Evolutionary conservation across 2,113 vertebrate species (phyloP).

Genomic region (Hypomesus transpacificus): DNA sequence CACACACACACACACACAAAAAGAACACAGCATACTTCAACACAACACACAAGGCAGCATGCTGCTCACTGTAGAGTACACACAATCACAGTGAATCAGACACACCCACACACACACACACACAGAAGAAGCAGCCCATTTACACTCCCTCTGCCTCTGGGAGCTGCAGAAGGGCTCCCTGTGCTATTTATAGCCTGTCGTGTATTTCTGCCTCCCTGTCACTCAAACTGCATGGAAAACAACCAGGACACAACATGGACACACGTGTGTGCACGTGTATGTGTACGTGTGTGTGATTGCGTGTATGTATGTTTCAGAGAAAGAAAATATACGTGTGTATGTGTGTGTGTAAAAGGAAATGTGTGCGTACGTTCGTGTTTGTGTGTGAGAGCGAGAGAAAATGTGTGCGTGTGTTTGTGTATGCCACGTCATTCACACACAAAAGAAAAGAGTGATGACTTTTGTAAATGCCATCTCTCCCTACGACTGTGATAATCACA

Average conservation of each 20-base stretch:
- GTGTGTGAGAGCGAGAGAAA: too few relatives aligned
- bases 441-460: neutral
- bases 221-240: slow-evolving; percentile 8
- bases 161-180: slow-evolving; percentile 20
- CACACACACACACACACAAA: slow-evolving; percentile 12
- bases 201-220: slow-evolving; percentile 12
- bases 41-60: too few relatives aligned
- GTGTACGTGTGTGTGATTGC: neutral
- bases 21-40: neutral
- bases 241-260: neutral
- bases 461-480: neutral
- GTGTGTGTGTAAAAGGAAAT: neutral
- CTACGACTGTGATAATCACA: neutral
- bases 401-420: neutral
- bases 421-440: neutral
- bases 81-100: slow-evolving; percentile 5
- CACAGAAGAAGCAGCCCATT: slow-evolving; percentile 18
- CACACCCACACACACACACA: slow-evolving; percentile 22
- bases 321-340: neutral
- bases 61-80: neutral
- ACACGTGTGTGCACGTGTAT: neutral
- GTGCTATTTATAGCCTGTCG: slow-evolving; percentile 41
- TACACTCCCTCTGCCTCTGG: slow-evolving; percentile 32
- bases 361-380: too few relatives aligned
- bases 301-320: too few relatives aligned